Percentiles rank a stretch among this genome's conserved stretches.
These are phyloP conservation scores for Nomada lathburiana DNA, from an alignment of 2,888 invertebrate species.

Conservation along the genomic window DNA sequence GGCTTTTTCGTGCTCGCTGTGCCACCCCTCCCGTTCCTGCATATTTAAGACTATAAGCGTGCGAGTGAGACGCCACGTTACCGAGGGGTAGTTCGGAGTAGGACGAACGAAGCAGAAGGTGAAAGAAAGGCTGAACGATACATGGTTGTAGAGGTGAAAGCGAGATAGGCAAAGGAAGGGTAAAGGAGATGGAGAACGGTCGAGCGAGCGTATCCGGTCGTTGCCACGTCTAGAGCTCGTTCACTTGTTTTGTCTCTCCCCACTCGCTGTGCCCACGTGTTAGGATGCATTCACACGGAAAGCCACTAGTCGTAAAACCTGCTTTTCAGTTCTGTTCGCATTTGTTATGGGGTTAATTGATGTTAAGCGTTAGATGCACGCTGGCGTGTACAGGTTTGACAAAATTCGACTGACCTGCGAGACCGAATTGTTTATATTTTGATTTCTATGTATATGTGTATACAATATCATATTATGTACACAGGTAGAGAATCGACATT, in stretches of 20 bases:
- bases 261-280: slow-evolving; percentile 54
- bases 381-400: neutral
- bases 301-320: slow-evolving; percentile 60
- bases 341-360: slow-evolving; percentile 58
- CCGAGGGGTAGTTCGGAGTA: neutral
- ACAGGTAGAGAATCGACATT: no score
- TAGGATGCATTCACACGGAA: slow-evolving; percentile 71
- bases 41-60: slow-evolving; percentile 61
- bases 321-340: slow-evolving; percentile 51
- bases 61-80: neutral
- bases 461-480: no score
- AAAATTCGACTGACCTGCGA: neutral
- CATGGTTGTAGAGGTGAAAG: slow-evolving; percentile 18
- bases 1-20: slow-evolving; percentile 40
- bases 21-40: slow-evolving; percentile 58
- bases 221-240: slow-evolving; percentile 82
- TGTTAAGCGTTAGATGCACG: slow-evolving; percentile 39
- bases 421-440: no score
- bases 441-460: no score
- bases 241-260: slow-evolving; percentile 81
- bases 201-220: slow-evolving; percentile 82
- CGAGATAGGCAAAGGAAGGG: slow-evolving; percentile 26
- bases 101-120: neutral
- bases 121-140: neutral
- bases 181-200: slow-evolving; percentile 58